These are phyloP conservation scores for Neria commutata DNA, from an alignment of 2,888 invertebrate genomes.

Conservation along the genomic window DNA sequence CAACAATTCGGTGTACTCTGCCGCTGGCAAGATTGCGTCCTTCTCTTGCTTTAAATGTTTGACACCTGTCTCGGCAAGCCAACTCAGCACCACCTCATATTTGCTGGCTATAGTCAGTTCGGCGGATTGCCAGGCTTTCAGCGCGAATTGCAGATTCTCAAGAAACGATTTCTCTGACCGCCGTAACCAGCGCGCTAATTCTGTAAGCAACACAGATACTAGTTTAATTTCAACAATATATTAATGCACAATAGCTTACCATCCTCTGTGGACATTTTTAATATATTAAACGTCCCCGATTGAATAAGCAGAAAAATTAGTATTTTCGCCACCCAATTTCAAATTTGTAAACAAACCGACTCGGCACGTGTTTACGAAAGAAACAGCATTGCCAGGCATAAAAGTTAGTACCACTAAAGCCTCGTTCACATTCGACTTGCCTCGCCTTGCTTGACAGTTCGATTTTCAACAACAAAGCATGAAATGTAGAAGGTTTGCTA, in stretches of 20 bases:
- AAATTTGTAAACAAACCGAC: slow-evolving; percentile 33
- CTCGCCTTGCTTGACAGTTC: too few species aligned
- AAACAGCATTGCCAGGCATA: background rate
- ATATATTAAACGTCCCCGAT: background rate
- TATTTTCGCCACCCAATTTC: background rate
- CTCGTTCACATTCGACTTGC: too few species aligned
- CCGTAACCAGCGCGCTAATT: slow-evolving; percentile 53
- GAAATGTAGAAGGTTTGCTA: too few species aligned
- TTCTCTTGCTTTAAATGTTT: slow-evolving; percentile 19
- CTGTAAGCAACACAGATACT: slow-evolving; percentile 41
- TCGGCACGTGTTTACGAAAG: slow-evolving; percentile 20
- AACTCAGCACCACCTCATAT: slow-evolving; percentile 53
- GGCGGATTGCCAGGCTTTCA: slow-evolving; percentile 57
- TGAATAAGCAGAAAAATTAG: background rate
- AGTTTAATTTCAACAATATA: too few species aligned
- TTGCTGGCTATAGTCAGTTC: slow-evolving; percentile 53
- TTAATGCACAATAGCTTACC: slow-evolving; percentile 23
- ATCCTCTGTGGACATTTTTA: slow-evolving; percentile 35
- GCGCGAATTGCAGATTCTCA: slow-evolving; percentile 52
- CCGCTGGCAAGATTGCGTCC: slow-evolving; percentile 31
- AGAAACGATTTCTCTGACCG: slow-evolving; percentile 45
- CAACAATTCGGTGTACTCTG: slow-evolving; percentile 38
- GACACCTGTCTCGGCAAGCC: slow-evolving; percentile 41
- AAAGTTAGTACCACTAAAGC: too few species aligned
- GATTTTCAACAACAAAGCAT: too few species aligned